These are phyloP conservation scores for Laothoe populi DNA, from an alignment of 2,888 invertebrate genomes.

Conservation along the genomic window DNA sequence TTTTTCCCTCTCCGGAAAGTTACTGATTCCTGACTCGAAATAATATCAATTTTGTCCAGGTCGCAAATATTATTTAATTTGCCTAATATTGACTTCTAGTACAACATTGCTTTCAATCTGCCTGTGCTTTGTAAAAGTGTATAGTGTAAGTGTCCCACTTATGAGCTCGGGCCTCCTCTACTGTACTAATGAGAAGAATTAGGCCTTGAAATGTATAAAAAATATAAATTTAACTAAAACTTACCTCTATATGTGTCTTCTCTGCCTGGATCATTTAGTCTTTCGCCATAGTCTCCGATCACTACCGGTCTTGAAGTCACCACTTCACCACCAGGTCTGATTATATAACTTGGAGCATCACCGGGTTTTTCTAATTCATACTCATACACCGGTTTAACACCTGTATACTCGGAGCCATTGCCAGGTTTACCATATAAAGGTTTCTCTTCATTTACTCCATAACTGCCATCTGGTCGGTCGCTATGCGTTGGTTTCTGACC, in stretches of 20 bases:
- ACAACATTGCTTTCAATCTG: too few relatives aligned
- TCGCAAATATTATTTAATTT: too few relatives aligned
- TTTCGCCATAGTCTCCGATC: slow-evolving; percentile 60
- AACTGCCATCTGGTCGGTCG: slow-evolving; percentile 21
- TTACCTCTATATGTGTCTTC: slow-evolving; percentile 63
- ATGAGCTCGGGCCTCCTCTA: too few relatives aligned
- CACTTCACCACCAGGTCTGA: slow-evolving; percentile 61
- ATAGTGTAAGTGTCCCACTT: too few relatives aligned
- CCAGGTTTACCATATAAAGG: background rate
- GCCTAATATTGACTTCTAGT: too few relatives aligned
- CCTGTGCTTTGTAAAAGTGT: too few relatives aligned
- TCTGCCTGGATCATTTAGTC: slow-evolving; percentile 51
- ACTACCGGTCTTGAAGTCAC: slow-evolving; percentile 71
- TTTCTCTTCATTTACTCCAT: slow-evolving; percentile 13
- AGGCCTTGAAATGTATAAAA: too few relatives aligned
- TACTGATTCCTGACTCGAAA: too few relatives aligned
- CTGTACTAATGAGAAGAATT: too few relatives aligned
- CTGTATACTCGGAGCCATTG: slow-evolving; percentile 38
- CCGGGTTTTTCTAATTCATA: slow-evolving; percentile 62
- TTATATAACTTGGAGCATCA: slow-evolving; percentile 64
- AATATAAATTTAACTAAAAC: slow-evolving; percentile 37
- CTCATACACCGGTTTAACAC: slow-evolving; percentile 73
- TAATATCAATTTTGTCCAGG: too few relatives aligned
- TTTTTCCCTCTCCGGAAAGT: too few relatives aligned
- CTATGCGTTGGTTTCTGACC: slow-evolving; percentile 26